phyloP scores from a whole-genome alignment of 2,888 invertebrate species.

The Cephalotes varians region DNA sequence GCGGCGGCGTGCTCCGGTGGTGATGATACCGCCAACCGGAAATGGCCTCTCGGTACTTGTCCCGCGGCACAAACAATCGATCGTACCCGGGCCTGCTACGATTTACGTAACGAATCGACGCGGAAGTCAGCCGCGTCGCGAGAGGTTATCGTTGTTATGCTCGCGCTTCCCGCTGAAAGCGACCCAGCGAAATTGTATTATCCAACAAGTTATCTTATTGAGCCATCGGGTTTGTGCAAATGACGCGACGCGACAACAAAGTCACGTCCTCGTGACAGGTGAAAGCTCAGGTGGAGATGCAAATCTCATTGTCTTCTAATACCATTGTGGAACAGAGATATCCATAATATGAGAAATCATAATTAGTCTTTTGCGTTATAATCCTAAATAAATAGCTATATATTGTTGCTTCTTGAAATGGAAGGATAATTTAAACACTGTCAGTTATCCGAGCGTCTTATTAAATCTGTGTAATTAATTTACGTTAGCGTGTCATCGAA shows the following conservation, averaged over 20 bases:
- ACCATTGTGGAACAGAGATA: slow-evolving; percentile 3
- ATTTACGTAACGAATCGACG: slow-evolving; percentile 54
- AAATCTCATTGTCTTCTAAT: slow-evolving; percentile 39
- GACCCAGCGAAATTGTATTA: slow-evolving; percentile 50
- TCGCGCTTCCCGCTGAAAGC: slow-evolving; percentile 48
- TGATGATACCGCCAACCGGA: slow-evolving; percentile 57
- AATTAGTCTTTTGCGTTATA: background rate
- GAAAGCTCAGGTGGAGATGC: slow-evolving; percentile 42
- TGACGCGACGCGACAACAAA: slow-evolving; percentile 47
- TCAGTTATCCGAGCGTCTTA: background rate
- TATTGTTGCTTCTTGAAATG: background rate
- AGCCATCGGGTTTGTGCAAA: slow-evolving; percentile 49
- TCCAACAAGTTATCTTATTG: slow-evolving; percentile 54
- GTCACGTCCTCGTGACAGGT: slow-evolving; percentile 50
- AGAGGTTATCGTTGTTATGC: slow-evolving; percentile 41
- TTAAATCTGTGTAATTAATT: slow-evolving; percentile 32
- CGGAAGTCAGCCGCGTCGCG: slow-evolving; percentile 43
- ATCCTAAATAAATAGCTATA: background rate
- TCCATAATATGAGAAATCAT: background rate
- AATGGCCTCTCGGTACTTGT: slow-evolving; percentile 38
- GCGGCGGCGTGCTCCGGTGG: slow-evolving; percentile 49
- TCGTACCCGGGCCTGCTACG: slow-evolving; percentile 15
- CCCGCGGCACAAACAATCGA: slow-evolving; percentile 48
- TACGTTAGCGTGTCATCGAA: slow-evolving; percentile 35
- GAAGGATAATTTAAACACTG: background rate